Base-by-base conservation (phyloP, 1,140 invertebrate genomes). In the Cheumatopsyche charites region DNA sequence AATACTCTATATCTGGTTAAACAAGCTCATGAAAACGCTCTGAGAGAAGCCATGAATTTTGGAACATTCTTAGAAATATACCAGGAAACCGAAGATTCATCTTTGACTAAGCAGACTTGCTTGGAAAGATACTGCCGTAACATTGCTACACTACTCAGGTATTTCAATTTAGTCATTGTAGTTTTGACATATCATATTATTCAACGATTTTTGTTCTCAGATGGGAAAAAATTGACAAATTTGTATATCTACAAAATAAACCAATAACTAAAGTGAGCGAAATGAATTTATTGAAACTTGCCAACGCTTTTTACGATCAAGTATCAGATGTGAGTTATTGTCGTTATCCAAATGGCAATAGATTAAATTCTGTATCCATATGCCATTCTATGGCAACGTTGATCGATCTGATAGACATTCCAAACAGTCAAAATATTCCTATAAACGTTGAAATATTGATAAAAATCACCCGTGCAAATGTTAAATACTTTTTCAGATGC, bases 401-500 rank as follows among this genome's bases (percentile, higher is more conserved):
- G 72, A 41, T 76, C 6, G 72, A 76, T 25, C 55, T 73, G 21
- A 76, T 76, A 19, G 73, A 74, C 47, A 62, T 76, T 26, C 67
- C 72, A 1, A 74, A 79, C 1, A 81, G 81, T 21, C 70, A 71
- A 21, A 70, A 77, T 79, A 2, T 77, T 77, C 1, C 79, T 77
- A 17, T 82, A 79, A 9, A 82, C 79, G 81, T 84, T 0, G 82
- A 85, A 75, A 82, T 80, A 1, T 79, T 85, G 7, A 73, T 91
- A 26, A 91, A 90, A 79, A 80, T 92, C 3, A 88, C 90, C 0
- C 86, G 88, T 74, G 87, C 90, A 0, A 87, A 88, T 19, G 88
- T 92, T 0, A 87, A 89, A 76, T 93, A 92, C 80, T 93, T 93
- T 78, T 94, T 92, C 80, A 85, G 88, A 43, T 91, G 90, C 73